Evolutionary conservation across 2,888 invertebrate genomes (phyloP).

Genomic region (Paralinhomoeus sp.): DNA sequence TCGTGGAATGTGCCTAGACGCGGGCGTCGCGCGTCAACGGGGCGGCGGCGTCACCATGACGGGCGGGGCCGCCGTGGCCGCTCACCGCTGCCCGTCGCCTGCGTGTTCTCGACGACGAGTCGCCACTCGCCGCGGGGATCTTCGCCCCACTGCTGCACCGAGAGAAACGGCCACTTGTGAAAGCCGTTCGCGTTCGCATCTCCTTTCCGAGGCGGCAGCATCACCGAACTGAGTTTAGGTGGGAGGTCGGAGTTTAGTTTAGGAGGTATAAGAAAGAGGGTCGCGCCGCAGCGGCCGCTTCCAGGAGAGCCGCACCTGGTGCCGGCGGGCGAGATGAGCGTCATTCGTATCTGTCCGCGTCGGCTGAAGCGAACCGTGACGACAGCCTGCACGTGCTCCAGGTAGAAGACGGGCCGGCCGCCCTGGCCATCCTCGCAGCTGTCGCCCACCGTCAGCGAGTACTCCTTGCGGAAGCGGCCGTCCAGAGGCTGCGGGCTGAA

Average conservation of each 20-base stretch:
- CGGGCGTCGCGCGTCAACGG: too few relatives aligned
- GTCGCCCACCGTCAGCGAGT: slow-evolving; percentile 18
- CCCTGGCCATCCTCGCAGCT: slow-evolving; percentile 7
- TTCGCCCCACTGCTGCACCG: slow-evolving; percentile 88
- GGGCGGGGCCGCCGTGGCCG: not conserved
- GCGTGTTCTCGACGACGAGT: slow-evolving; percentile 25
- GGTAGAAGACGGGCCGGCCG: slow-evolving; percentile 44
- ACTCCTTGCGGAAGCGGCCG: slow-evolving; percentile 23
- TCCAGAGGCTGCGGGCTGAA: slow-evolving; percentile 19
- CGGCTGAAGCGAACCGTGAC: slow-evolving; percentile 64
- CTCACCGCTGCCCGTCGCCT: slow-evolving; percentile 1
- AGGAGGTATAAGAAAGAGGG: too few relatives aligned
- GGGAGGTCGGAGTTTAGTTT: too few relatives aligned
- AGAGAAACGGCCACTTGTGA: slow-evolving; percentile 94
- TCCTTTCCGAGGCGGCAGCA: slow-evolving; percentile 68
- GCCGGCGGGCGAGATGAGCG: slow-evolving; percentile 69
- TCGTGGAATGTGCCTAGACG: slow-evolving; percentile 58
- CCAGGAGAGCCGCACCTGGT: slow-evolving; percentile 44
- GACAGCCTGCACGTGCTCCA: slow-evolving; percentile 94
- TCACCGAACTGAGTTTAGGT: too few relatives aligned
- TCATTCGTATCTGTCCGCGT: slow-evolving; percentile 62
- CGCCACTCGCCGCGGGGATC: slow-evolving; percentile 31
- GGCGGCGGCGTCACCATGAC: not conserved
- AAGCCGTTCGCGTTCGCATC: slow-evolving; percentile 78
- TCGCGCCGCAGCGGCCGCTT: too few relatives aligned